Evolutionary conservation across 92 coral and sea anemone species (phyloP).

Genomic region (Phenganax subtilis): DNA sequence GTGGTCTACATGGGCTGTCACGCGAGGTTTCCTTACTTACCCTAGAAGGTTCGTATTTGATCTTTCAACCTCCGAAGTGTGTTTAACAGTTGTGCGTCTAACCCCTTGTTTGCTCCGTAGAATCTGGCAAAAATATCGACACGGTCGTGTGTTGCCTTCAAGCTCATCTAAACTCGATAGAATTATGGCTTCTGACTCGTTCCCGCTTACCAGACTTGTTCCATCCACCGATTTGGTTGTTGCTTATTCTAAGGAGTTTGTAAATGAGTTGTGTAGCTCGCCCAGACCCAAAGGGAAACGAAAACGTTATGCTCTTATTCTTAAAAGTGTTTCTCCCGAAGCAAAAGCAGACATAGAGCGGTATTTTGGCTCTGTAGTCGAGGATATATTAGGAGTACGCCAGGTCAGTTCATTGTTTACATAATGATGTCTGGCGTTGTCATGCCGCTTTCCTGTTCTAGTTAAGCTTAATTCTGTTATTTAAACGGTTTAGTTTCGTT

Average conservation of each 20-base stretch:
- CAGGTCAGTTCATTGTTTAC: slow-evolving; percentile 66
- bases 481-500: background rate
- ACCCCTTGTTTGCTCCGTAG: slow-evolving; percentile 29
- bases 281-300: slow-evolving; percentile 12
- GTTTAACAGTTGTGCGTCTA: background rate
- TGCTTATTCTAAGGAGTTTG: slow-evolving; percentile 81
- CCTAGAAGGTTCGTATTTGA: slow-evolving; percentile 42
- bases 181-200: slow-evolving; percentile 66
- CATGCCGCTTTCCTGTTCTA: slow-evolving; percentile 10
- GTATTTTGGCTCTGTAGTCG: slow-evolving; percentile 80
- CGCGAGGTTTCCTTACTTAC: slow-evolving; percentile 15
- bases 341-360: slow-evolving; percentile 61
- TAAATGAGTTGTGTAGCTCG: slow-evolving; percentile 59
- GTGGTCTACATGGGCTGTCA: slow-evolving; percentile 1
- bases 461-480: background rate
- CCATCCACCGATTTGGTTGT: slow-evolving; percentile 70
- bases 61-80: background rate
- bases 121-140: slow-evolving; percentile 75
- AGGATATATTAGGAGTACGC: slow-evolving; percentile 85
- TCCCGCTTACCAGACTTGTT: slow-evolving; percentile 72
- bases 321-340: slow-evolving; percentile 66
- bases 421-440: slow-evolving; percentile 18
- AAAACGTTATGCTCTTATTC: slow-evolving; percentile 74
- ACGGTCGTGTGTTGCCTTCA: slow-evolving; percentile 79
- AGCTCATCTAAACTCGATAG: slow-evolving; percentile 56